Evolutionary conservation across 2,888 invertebrate species (phyloP), one percentile per base, ranked within the genome.

Genomic region (Sepiola atlantica): DNA sequence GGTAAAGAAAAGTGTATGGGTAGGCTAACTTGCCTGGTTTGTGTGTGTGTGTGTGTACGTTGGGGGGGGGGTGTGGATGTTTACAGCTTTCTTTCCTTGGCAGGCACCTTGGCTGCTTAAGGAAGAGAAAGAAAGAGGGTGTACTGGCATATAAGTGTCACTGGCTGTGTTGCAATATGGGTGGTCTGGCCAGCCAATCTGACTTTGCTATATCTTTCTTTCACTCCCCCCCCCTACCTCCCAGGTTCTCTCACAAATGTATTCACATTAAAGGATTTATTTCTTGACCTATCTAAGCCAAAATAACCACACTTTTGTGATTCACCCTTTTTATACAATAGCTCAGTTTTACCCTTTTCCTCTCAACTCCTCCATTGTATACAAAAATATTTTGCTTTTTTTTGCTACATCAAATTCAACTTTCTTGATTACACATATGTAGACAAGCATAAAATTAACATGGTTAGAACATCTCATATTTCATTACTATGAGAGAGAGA

Each of bases 1-100:
- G 61, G 91, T 54, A 92, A 90, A 77, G 94, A 77, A 55, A 92
- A 92, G 55, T 45, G 32, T n/a, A 55, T 91, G 91, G 54, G 92
- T 57, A 94, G 94, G 55, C 45, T 45, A 45, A 8, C 2, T 45
- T 45, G 45, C 45, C 45, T 45, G 45, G 45, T n/a, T n/a, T 45
- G 45, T 45, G 8, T 45, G 8, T 45, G 45, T 4, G 21, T 61
- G 24, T 12, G 21, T 24, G 12, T 4, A 90, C 55, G 54, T 32
- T 45, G 54, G n/a, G 55, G 61, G 55, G 35, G 61, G 61, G 57
- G 35, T 35, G 92, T 61, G 54, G 61, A 92, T 24, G 57, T 45
- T 77, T 54, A 28, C 54, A 93, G 55, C 54, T 32, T 90, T 77
- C 32, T 77, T 77, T n/a, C 14, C 32, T 77, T 32, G 32, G 77